Conservation (phyloP, 2,113 vertebrate genomes). For the Thymallus thymallus region DNA sequence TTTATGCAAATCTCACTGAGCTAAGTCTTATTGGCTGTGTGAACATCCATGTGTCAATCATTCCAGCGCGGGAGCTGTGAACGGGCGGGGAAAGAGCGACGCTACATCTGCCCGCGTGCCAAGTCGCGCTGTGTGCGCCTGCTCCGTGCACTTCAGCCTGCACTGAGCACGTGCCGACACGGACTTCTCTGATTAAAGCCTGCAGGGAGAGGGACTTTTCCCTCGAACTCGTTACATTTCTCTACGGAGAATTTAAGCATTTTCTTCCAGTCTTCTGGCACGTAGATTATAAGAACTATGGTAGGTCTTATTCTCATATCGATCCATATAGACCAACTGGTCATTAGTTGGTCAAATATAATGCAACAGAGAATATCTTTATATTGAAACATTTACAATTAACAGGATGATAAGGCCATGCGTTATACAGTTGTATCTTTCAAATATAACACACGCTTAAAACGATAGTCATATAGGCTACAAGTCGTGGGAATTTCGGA, state of each 20-base stretch:
- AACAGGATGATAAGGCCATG: too few relatives aligned
- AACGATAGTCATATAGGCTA: too few relatives aligned
- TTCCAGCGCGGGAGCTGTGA: conserved; percentile 57
- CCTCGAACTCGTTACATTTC: not conserved
- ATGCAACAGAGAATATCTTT: too few relatives aligned
- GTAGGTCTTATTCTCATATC: too few relatives aligned
- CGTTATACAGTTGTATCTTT: too few relatives aligned
- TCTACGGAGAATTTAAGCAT: not conserved
- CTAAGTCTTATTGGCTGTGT: conserved; percentile 71
- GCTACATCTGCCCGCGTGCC: conserved; percentile 83
- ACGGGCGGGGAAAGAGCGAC: conserved; percentile 32
- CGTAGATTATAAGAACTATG: too few relatives aligned
- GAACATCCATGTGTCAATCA: conserved; percentile 72
- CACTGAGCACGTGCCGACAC: conserved; percentile 81
- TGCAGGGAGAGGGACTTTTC: not conserved
- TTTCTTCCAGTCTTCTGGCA: too few relatives aligned
- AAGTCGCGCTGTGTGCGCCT: conserved; percentile 59
- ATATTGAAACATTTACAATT: too few relatives aligned
- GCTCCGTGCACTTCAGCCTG: conserved; percentile 59
- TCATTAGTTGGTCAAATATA: too few relatives aligned
- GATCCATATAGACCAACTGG: too few relatives aligned
- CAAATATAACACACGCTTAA: too few relatives aligned
- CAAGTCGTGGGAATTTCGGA: too few relatives aligned
- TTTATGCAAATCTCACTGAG: conserved; percentile 63
- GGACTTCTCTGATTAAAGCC: conserved; percentile 21